Evolutionary conservation across 2,888 invertebrate genomes (phyloP).

Genomic region (Actias luna): DNA sequence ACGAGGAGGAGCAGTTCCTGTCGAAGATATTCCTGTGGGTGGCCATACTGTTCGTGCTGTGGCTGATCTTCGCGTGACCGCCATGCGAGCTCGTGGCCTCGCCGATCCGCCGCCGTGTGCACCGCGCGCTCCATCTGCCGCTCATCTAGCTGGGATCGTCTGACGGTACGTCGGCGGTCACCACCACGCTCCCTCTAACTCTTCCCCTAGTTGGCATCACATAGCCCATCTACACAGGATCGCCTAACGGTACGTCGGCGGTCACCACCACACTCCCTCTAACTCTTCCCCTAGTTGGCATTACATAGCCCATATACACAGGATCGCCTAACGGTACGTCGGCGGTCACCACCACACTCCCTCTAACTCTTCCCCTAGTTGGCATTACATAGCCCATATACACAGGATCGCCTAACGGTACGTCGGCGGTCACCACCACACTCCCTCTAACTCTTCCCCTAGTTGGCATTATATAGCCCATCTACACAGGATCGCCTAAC

Average conservation of each 20-base stretch:
- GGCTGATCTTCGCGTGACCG: slow-evolving; percentile 93
- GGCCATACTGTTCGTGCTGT: slow-evolving; percentile 93
- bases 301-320: too few relatives aligned
- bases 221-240: too few relatives aligned
- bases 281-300: too few relatives aligned
- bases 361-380: background rate
- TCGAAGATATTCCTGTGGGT: slow-evolving; percentile 97
- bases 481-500: too few relatives aligned
- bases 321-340: background rate
- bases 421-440: too few relatives aligned
- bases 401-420: too few relatives aligned
- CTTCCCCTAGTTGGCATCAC: too few relatives aligned
- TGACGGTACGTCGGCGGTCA: background rate
- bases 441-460: too few relatives aligned
- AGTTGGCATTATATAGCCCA: too few relatives aligned
- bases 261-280: too few relatives aligned
- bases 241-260: too few relatives aligned
- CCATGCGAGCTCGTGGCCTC: slow-evolving; percentile 25
- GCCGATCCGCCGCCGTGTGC: slow-evolving; percentile 18
- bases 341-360: background rate
- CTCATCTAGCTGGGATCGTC: background rate
- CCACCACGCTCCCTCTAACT: background rate
- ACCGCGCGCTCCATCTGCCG: slow-evolving; percentile 10
- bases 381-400: too few relatives aligned
- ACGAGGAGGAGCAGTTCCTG: slow-evolving; percentile 94